Base-by-base conservation (phyloP, 1,140 invertebrate species). In the Drosophila tani region DNA sequence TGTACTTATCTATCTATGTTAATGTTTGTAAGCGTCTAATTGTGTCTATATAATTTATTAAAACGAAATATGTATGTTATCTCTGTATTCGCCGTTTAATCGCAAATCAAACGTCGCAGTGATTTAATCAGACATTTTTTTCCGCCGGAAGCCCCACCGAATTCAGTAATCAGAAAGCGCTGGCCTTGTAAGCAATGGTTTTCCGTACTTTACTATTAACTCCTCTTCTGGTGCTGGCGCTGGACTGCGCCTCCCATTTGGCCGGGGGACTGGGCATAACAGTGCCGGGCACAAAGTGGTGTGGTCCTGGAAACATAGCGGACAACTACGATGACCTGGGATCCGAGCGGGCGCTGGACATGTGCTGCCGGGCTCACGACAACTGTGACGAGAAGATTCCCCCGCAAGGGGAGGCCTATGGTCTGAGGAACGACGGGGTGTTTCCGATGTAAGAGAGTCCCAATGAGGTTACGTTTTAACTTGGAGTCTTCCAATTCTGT, bases 301-400 rank as follows among this genome's bases (percentile, higher is more conserved):
- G 95, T 82, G 97, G 97, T 35, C 93, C 95, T 4, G 97, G 97
- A 3, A 96, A 96, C 84, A 93, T 95, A n/a, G 95, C 97, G 0
- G 88, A 94, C 7, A 93, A 94, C 80, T 95, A 95, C 71, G 92
- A 96, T 27, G 96, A 97, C 83, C 93, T 97, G 9, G 97, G 97
- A 2, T 64, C 83, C 11, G 94, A 94, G 29, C 81, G 85, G n/a
- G 95, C 95, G 49, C 94, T 96, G 0, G 97, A 98, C 85, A 94
- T 91, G 32, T 98, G 97, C 82, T 98, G 97, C 91, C 93, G 97
- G 2, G 94, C 94, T 0, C 97, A 97, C 76, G 97, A 97, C 91
- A 93, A 95, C 68, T 97, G 97, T 81, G 94, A 95, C 62, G 91
- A 94, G 29, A 91, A 77, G 40, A 95, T 97, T 38, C 83, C 91